Evolutionary conservation across 2,888 invertebrate genomes (phyloP), one percentile per base, ranked within the genome.

Genomic region (Melikaiella ostensackeni): DNA sequence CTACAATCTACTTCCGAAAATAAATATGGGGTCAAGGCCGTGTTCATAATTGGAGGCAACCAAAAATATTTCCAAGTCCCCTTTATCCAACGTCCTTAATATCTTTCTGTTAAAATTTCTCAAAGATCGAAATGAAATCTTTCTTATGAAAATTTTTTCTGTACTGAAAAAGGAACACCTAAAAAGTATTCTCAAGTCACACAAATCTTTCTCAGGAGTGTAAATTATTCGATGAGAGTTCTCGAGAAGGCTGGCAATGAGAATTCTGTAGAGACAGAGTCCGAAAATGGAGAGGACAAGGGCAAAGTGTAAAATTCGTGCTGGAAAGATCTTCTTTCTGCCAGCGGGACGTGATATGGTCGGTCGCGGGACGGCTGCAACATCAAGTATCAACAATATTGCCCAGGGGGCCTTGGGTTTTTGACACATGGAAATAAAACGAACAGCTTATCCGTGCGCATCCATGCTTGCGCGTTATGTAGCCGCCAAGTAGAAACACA

Each of bases 311-410:
- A 75, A 79, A 81, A 79, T 59, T 46, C 30, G 75, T 64, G 64
- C 16, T 70, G 55, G 46, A 70, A 66, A 66, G 21, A 50, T 70
- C 55, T 74, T 79, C 78, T 81, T 78, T 80, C 77, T 77, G 70
- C 46, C 77, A 79, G 77, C 77, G 62, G 77, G 76, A 79, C 78
- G 57, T 76, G 74, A 75, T 75, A 78, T 62, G 19, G 27, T 62
- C 19, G 75, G 73, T 75, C 75, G 80, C 73, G 30, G 73, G 76
- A 81, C 79, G 84, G 82, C 88, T 87, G 86, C 86, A 88, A 89
- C 90, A 90, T 90, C 89, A 88, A 90, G 57, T 89, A 90, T 89
- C 89, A 88, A 90, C 89, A 89, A 90, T 89, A 90, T 89, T 90
- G 89, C 89, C 84, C 82, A 80, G 59, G 76, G 80, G 83, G 84